Evolutionary conservation across 2,888 invertebrate genomes (phyloP), one percentile per base, ranked within the genome.

Genomic region (Drosophila pseudotakahashii): DNA sequence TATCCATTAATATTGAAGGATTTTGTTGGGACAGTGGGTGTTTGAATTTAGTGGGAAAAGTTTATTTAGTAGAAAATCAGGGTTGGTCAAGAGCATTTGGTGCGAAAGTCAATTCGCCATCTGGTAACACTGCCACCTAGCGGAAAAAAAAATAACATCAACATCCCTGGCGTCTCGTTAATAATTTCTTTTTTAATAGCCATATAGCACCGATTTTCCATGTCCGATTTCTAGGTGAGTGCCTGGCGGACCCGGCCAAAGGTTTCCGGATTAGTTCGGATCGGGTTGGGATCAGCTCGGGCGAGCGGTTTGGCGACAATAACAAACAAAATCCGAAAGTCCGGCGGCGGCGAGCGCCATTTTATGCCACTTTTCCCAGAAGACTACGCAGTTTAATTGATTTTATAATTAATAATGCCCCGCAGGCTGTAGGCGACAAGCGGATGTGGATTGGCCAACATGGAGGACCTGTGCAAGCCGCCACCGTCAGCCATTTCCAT

Each of bases 391-490:
- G 67, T 67, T 23, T 41, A 53, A 59, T 53, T 59, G 19, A 7
- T 16, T 32, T 32, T 16, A 7, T 2, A 9, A 47, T 32, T 47
- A 14, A 10, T 16, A 32, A 16, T 32, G 14, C 32, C 11, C 32
- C 16, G 6, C 11, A 47, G 47, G 32, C 32, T 16, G 6, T 7
- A 47, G 47, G 32, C 30, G 47, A 32, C 32, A 32, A 47, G 11
- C 32, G 47, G 47, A 32, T 32, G 47, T 47, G 60, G 64, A 59
- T 55, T 70, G 75, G 76, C 61, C 34, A 80, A 73, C 75, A 81
- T 82, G 81, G 81, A 79, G 50, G 79, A 81, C 62, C 76, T 72
- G 74, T 81, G 78, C 61, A 83, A 81, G 47, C 51, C 30, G 4
- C 57, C 57, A 1, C 47, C 55, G 26, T 16, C 52, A 9, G 19